These are phyloP conservation scores for Emydura subglobosa DNA, from an alignment of 2,113 vertebrate species.

Conservation along the genomic window DNA sequence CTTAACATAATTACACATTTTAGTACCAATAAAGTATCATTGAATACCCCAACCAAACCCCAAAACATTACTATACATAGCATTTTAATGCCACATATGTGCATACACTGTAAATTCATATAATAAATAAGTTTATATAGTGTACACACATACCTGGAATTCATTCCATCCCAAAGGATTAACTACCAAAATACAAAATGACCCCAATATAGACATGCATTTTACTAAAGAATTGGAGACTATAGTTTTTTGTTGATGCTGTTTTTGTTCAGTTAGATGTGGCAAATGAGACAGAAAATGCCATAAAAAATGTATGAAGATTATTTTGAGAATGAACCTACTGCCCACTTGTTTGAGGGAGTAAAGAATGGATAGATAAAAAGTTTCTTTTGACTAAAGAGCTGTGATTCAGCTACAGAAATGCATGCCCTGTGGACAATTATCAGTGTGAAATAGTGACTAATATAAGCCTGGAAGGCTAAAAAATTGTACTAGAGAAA, in stretches of 20 bases:
- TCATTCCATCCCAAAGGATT: conserved; percentile 34
- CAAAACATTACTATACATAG: conserved; percentile 46
- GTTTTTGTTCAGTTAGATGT: conserved; percentile 21
- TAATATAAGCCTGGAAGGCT: conserved; percentile 43
- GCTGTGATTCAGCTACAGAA: conserved; percentile 12
- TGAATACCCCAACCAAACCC: conserved; percentile 36
- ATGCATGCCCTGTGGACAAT: not conserved
- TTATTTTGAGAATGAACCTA: not conserved
- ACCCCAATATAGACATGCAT: conserved; percentile 54
- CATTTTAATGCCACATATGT: conserved; percentile 61
- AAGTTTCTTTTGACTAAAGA: not conserved
- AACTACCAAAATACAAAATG: conserved; percentile 22
- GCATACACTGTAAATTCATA: conserved; percentile 74
- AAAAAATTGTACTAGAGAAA: conserved; percentile 43
- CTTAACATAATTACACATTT: conserved; percentile 69
- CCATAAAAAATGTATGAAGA: conserved; percentile 7
- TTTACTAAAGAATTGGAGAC: not conserved
- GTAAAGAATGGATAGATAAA: not conserved
- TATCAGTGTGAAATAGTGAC: not conserved
- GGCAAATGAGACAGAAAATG: conserved; percentile 49
- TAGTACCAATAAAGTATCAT: conserved; percentile 66
- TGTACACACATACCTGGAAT: conserved; percentile 70
- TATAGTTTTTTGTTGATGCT: not conserved
- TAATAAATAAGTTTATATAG: conserved; percentile 65
- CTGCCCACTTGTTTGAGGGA: not conserved